Evolutionary conservation across 2,113 vertebrate genomes (phyloP).

Genomic region (Glaucomys volans): DNA sequence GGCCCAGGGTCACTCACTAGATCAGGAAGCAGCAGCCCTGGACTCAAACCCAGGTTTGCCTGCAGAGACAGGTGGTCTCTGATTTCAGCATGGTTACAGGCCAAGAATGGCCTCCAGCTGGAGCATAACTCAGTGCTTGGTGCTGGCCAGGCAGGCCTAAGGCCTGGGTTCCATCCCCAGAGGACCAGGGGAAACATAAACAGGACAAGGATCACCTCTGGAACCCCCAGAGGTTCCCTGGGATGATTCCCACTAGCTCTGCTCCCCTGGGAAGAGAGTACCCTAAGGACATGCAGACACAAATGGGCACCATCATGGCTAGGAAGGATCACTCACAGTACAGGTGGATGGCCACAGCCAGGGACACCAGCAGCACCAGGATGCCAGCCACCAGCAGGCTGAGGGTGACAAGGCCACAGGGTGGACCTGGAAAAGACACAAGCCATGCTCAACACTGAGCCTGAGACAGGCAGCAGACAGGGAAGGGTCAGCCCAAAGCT

Average conservation of each 20-base stretch:
- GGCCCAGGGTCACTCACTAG: accelerated
- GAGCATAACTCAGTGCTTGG: not conserved
- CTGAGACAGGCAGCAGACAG: not conserved
- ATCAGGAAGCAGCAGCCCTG: not conserved
- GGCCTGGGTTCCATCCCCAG: not conserved
- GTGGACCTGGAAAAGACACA: slow-evolving; percentile 38
- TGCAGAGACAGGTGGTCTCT: not conserved
- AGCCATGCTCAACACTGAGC: accelerated
- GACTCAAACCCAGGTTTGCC: not conserved
- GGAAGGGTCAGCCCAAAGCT: too few species aligned
- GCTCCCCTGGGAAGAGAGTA: not conserved
- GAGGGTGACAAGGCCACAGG: slow-evolving; percentile 18
- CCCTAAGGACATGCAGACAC: not conserved
- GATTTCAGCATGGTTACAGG: not conserved
- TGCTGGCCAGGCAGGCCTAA: not conserved
- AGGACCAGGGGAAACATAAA: too few species aligned
- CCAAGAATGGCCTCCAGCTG: not conserved
- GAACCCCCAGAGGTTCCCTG: accelerated
- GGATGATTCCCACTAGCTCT: not conserved
- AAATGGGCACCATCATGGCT: accelerated
- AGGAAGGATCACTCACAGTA: slow-evolving; percentile 67
- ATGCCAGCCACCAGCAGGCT: slow-evolving; percentile 7
- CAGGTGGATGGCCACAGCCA: slow-evolving; percentile 48
- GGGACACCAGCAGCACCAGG: slow-evolving; percentile 68
- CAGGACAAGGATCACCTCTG: not conserved